Evolutionary conservation across 2,113 vertebrate species (phyloP), one percentile per base, ranked within the genome.

Genomic region (Cercocebus atys): DNA sequence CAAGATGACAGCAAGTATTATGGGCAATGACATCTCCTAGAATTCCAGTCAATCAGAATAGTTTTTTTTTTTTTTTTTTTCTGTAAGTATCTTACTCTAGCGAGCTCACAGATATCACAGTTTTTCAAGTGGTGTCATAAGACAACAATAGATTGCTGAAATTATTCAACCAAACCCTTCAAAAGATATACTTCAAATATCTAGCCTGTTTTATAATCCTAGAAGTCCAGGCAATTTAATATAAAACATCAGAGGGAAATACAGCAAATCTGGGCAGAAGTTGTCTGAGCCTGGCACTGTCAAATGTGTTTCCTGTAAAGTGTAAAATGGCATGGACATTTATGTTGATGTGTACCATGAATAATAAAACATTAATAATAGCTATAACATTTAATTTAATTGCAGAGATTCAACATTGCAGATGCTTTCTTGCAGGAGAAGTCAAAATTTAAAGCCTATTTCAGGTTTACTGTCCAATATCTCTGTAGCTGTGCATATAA

Each of bases 381-480:
- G 40, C 38, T 52, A 59, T 66, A 95, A 70, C 22, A 38, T 75
- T 83, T 92, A 93, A 97, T 85, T 90, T 94, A 95, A 97, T 88
- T 94, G 68, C 23, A 81, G 75, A 61, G 72, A 73, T 27, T 96
- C 73, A 93, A 82, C 52, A 88, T 5, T 73, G 23, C n/a, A 91
- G 57, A 64, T 90, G 45, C 8, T 61, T 95, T 94, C 40, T 75
- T 88, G 66, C 2, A 90, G 61, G 55, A 90, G 47, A 70, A 82
- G 55, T 79, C 35, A 94, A 97, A 70, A 86, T 61, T 61, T 94
- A 95, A 88, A 55, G 57, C 30, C 22, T 68, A 61, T 64, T 92
- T 89, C 50, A 76, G 20, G 27, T 80, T 92, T 84, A 81, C 38
- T 93, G 57, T 78, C 12, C 64, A 89, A 43, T 66, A 73, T 75